Evolutionary conservation across 2,797 vertebrate genomes (phyloP), one percentile per base, ranked within the genome.

Genomic region (Gymnothorax reevesii): DNA sequence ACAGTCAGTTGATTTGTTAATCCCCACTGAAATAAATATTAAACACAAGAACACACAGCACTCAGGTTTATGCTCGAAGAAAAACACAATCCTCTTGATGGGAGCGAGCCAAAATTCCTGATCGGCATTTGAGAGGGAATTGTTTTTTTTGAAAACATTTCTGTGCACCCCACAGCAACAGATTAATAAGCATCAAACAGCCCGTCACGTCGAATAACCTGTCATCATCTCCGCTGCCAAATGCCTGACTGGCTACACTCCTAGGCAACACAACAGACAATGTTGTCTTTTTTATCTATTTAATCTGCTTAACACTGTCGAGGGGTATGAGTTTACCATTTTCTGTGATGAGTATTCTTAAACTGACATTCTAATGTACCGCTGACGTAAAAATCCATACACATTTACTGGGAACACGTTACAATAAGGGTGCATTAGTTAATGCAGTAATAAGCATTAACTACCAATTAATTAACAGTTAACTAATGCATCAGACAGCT

Each of bases 11-110:
- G 33, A 42, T 42, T 42, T 42, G 33, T 42, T 42, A 42, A 42
- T 42, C 33, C 33, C 33, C 33, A 1, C 33, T 42, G 33, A 42
- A 42, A 42, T 42, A 42, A 42, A 42, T 42, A 42, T 42, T 42
- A 42, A 42, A 42, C 33, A 66, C 22, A n/a, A 80, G 83, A 87
- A 64, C 79, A 10, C 86, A 49, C 57, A 83, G 55, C 33, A 22
- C 15, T 27, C 5, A 83, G 12, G 64, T 62, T 57, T 66, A 71
- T 71, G 22, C 27, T 25, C 25, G 66, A n/a, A 71, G 22, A 62
- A 62, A 17, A 62, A 62, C 15, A 6, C 5, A 17, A 15, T 20
- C 66, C 66, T 71, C 22, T 12, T 27, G 33, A n/a, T n/a, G 52
- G 49, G 17, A 7, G 7, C 20, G 22, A 54, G 2, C 15, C 75